Percentiles rank a stretch among this genome's conserved stretches.
phyloP scores from a whole-genome alignment of 2,888 invertebrate genomes.

The Drosophila mimetica region DNA sequence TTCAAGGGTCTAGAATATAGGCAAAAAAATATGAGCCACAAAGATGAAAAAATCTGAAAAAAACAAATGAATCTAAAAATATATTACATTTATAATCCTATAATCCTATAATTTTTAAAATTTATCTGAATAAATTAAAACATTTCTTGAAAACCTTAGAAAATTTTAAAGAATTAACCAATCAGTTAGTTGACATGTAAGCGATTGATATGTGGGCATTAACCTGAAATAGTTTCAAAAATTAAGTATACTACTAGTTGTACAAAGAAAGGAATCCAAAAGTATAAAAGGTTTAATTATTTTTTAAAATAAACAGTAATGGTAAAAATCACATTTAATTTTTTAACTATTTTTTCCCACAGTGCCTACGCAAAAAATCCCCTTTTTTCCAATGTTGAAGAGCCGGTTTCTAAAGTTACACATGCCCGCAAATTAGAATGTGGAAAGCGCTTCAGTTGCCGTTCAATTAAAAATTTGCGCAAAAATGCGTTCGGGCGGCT shows the following conservation, averaged over 20 bases:
- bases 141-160: too few relatives aligned
- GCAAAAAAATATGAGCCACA: neutral
- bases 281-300: neutral
- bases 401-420: constrained; percentile 9
- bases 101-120: too few relatives aligned
- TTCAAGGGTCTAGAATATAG: too few relatives aligned
- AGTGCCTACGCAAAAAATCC: neutral
- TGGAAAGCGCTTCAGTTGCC: constrained; percentile 10
- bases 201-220: too few relatives aligned
- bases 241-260: neutral
- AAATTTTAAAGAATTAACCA: too few relatives aligned
- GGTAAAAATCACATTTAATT: too few relatives aligned
- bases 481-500: constrained; percentile 15
- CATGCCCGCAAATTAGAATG: constrained; percentile 2
- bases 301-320: neutral
- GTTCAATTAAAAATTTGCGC: constrained; percentile 57
- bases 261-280: too few relatives aligned
- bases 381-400: neutral
- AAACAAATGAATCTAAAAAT: too few relatives aligned
- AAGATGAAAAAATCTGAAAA: too few relatives aligned
- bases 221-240: neutral
- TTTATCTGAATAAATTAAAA: too few relatives aligned
- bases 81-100: too few relatives aligned
- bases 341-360: neutral
- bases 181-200: too few relatives aligned